Conservation (phyloP, 2,797 vertebrate species). For the Gambelia wislizenii region DNA sequence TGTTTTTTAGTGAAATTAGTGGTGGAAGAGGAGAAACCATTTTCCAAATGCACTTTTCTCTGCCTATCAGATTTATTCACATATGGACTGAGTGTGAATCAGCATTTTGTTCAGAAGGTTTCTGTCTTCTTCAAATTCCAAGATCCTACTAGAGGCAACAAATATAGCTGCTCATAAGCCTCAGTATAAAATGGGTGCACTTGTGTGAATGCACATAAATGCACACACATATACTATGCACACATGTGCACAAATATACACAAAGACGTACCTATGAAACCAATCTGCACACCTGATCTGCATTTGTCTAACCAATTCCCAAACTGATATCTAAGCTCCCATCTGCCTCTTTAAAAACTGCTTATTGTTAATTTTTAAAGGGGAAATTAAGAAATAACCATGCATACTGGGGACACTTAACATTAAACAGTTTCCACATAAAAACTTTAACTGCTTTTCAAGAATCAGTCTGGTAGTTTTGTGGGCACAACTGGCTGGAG, state of each 20-base stretch:
- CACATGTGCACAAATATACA: background rate
- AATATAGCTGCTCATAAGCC: background rate
- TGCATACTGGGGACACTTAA: no score
- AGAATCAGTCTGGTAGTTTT: no score
- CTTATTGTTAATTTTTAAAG: background rate
- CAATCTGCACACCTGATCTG: background rate
- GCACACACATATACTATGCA: background rate
- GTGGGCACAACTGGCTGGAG: no score
- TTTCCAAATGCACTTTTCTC: background rate
- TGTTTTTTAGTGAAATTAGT: background rate
- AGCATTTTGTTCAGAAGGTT: slow-evolving; percentile 42
- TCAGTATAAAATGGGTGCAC: background rate
- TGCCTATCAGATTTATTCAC: background rate
- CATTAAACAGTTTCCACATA: no score
- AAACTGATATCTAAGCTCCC: background rate
- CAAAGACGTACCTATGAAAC: background rate
- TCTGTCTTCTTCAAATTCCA: background rate
- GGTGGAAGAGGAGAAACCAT: background rate
- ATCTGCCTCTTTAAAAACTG: background rate
- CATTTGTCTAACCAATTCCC: background rate
- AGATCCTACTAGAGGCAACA: slow-evolving; percentile 1
- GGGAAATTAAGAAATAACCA: background rate
- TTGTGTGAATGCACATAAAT: background rate
- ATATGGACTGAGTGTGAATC: background rate
- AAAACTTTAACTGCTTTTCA: no score